These are phyloP conservation scores for Xestia sexstrigata DNA, from an alignment of 2,888 invertebrate genomes.

Conservation along the genomic window DNA sequence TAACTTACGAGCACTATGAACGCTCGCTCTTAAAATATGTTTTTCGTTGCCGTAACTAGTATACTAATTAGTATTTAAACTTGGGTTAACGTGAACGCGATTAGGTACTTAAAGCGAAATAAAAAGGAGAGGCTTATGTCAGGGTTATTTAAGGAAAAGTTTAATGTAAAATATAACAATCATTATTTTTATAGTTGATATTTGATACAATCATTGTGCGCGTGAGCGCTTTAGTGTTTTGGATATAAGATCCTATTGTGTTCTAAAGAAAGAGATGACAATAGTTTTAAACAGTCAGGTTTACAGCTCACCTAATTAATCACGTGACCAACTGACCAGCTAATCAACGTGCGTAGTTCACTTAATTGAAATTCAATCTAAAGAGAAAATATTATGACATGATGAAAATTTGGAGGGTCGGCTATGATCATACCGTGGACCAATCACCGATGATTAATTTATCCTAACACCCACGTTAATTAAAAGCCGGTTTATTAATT, in stretches of 20 bases:
- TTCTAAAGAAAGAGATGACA: conserved; percentile 20
- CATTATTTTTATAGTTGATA: background rate
- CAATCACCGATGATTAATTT: conserved; percentile 85
- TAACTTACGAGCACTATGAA: conserved; percentile 62
- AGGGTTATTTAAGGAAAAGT: conserved; percentile 25
- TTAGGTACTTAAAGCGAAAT: conserved; percentile 63
- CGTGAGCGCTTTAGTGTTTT: conserved; percentile 28
- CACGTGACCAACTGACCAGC: background rate
- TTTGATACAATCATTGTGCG: conserved; percentile 34
- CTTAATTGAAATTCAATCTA: conserved; percentile 53
- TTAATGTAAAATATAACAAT: conserved; percentile 13
- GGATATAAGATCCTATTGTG: conserved; percentile 30
- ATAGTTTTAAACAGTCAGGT: conserved; percentile 20
- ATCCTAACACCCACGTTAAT: conserved; percentile 83
- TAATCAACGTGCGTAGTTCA: conserved; percentile 37
- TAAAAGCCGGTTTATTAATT: conserved; percentile 84
- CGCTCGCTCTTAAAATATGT: conserved; percentile 59
- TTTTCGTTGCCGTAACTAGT: conserved; percentile 60
- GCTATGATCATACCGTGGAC: conserved; percentile 66
- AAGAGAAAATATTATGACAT: conserved; percentile 56
- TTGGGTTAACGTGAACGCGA: conserved; percentile 60
- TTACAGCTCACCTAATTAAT: conserved; percentile 12
- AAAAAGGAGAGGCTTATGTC: conserved; percentile 62
- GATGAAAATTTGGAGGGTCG: conserved; percentile 55
- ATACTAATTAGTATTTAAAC: conserved; percentile 67